Base-by-base conservation (phyloP, 2,797 vertebrate species). In the Enteromius radiatus region DNA sequence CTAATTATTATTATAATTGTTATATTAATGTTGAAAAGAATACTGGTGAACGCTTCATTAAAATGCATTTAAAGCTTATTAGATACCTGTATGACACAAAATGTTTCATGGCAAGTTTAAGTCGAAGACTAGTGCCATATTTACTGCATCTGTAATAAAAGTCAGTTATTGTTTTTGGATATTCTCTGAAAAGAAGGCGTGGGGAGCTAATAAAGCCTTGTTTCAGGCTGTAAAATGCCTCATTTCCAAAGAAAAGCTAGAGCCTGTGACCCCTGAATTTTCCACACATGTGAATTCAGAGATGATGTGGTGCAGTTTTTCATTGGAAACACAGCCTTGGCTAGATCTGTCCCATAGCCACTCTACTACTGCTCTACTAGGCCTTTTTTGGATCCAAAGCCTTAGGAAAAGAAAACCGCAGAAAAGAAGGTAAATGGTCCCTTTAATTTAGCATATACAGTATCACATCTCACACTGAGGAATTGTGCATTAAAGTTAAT, bases 381-480 rank as follows among this genome's bases (percentile, higher is more conserved):
- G n/a, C n/a, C n/a, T 52, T 14, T 63, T 31, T 63, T 17, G 70
- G 56, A 64, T 54, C 38, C 12, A 59, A 69, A 38, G 49, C 41
- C 63, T 59, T 56, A n/a, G 26, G 36, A 65, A 76, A 59, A 76
- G 36, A 68, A 81, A 82, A 33, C 63, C 10, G 17, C 45, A 69
- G 81, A 83, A 76, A 83, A 36, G 9, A 36, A 56, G 49, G 33
- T 67, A 69, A 82, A 69, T 56, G 38, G 71, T 45, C 26, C 63
- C 54, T 83, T 80, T 80, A 68, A 87, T 80, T 83, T 69, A 81
- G 41, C 78, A 75, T 56, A 73, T 79, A 84, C 64, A 79, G 59
- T 43, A 63, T 76, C 83, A 75, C 83, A 67, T 71, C 75, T 82
- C 28, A 81, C 65, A 74, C 84, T 21, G 80, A 71, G 74, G 75